Percentiles rank a stretch among this genome's conserved stretches.
Conservation (phyloP, 1,140 invertebrate genomes). For the Tetragonula clypearis region DNA sequence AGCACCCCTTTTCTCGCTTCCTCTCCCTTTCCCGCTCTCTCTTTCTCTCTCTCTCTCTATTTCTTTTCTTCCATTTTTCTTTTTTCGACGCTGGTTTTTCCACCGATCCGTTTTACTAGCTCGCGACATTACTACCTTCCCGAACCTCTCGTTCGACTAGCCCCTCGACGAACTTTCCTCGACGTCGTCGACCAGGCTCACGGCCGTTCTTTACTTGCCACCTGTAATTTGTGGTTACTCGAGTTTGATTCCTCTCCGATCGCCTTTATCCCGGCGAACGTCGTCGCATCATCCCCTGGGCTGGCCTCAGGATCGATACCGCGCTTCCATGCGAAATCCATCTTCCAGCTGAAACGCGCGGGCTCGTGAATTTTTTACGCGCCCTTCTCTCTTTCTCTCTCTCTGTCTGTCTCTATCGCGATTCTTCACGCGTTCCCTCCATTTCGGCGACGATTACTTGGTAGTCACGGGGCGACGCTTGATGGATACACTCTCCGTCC, state of each 20-base stretch:
- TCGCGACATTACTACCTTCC: background rate
- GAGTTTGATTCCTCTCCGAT: slow-evolving; percentile 51
- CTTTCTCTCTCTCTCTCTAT: slow-evolving; percentile 1
- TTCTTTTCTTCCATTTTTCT: background rate
- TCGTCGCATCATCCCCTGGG: background rate
- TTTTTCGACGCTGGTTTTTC: background rate
- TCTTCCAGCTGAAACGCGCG: background rate
- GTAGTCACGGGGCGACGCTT: background rate
- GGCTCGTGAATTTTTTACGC: slow-evolving; percentile 21
- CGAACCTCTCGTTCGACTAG: slow-evolving; percentile 20
- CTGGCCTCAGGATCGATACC: slow-evolving; percentile 20
- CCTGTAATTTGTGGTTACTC: slow-evolving; percentile 51
- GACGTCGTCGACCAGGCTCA: slow-evolving; percentile 13
- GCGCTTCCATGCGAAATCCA: slow-evolving; percentile 12
- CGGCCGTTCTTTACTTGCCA: slow-evolving; percentile 33
- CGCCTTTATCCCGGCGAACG: slow-evolving; percentile 27
- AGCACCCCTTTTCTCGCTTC: background rate
- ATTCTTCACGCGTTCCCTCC: background rate
- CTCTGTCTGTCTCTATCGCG: background rate
- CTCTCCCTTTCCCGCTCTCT: slow-evolving; percentile 9
- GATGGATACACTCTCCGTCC: background rate
- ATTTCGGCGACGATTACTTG: background rate
- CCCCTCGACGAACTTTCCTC: slow-evolving; percentile 18
- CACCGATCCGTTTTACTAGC: background rate
- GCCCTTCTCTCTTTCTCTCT: background rate